These are phyloP conservation scores for Podilymbus podiceps DNA, from an alignment of 2,113 vertebrate species.

Conservation along the genomic window DNA sequence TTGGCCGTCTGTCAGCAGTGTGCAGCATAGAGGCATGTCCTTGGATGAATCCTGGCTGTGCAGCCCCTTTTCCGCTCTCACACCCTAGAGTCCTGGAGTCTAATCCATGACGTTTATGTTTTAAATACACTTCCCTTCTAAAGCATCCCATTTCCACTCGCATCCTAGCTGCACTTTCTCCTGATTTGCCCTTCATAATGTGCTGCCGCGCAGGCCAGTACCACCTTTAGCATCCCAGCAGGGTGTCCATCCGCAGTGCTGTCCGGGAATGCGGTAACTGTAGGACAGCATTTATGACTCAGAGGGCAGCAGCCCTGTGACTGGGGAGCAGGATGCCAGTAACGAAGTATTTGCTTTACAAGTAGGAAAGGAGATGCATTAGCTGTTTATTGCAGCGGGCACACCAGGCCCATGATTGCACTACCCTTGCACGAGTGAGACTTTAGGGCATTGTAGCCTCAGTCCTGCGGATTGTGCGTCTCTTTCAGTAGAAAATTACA, in stretches of 20 bases:
- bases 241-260: neutral
- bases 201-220: neutral
- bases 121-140: constrained; percentile 41
- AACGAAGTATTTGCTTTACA: neutral
- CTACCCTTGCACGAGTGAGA: neutral
- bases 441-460: neutral
- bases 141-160: neutral
- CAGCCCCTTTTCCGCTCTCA: neutral
- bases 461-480: neutral
- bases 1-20: neutral
- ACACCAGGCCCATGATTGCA: neutral
- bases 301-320: neutral
- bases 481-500: constrained; percentile 20
- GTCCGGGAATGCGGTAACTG: neutral
- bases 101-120: constrained; percentile 46
- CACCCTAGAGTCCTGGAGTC: neutral
- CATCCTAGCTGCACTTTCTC: neutral
- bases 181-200: neutral
- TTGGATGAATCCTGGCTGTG: neutral
- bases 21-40: neutral
- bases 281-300: neutral
- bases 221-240: neutral
- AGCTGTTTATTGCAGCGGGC: constrained; percentile 6
- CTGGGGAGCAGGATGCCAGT: neutral
- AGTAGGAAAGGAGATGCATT: neutral